Evolutionary conservation across 1,140 invertebrate species (phyloP), one percentile per base, ranked within the genome.

Genomic region (Maconellicoccus hirsutus): DNA sequence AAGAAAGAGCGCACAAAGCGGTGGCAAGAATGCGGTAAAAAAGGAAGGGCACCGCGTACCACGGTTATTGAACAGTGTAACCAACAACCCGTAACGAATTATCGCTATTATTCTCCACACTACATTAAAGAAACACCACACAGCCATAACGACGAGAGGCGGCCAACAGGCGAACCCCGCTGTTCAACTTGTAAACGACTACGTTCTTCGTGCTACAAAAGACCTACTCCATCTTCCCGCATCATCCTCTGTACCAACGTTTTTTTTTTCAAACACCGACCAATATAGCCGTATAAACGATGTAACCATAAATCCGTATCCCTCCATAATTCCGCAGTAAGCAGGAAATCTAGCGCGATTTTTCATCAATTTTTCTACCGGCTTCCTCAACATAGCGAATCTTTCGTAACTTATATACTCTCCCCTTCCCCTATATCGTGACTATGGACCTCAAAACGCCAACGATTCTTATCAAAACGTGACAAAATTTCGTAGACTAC

Each of bases 1-100:
- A 25, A 66, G 61, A 66, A 23, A 66, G 19, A 66, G 3, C 61
- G 25, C 25, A 66, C 21, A 66, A 66, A 10, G 61, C 61, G 61
- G 61, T 66, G 61, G 61, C 21, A 66, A 66, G 61, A 66, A 66
- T 66, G 61, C 25, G 61, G 61, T 66, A 66, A 66, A 66, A 66
- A 23, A 66, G 61, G 61, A 66, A 26, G 61, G 61, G 61, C 61
- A 66, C 61, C 8, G 22, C 61, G 61, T 26, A 66, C 22, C 25
- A 66, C 61, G 61, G 61, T 66, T 66, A 66, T 66, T 66, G 61
- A 66, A 66, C 61, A 66, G 61, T 66, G 61, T 66, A 66, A 66
- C 61, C 61, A 66, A 66, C 61, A 66, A 66, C 61, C 61, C 61
- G 25, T 66, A 66, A 66, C 61, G 61, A 66, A 66, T 66, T 66